These are phyloP conservation scores for Caerostris darwini DNA, from an alignment of 1,140 invertebrate genomes.

Conservation along the genomic window DNA sequence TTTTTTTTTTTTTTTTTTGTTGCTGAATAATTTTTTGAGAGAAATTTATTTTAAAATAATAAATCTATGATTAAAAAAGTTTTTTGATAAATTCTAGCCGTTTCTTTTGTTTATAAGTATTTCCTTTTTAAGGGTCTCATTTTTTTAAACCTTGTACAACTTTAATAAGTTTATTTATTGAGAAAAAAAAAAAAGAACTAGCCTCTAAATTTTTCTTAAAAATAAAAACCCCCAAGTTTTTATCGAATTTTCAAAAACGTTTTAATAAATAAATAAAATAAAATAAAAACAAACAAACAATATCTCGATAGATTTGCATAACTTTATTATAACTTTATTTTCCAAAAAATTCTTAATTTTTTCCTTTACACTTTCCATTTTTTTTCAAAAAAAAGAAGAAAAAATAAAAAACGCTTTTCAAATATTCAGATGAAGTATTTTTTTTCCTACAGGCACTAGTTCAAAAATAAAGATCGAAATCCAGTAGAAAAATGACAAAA, in stretches of 20 bases:
- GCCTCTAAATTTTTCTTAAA: too few species aligned
- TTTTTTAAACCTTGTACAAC: neutral
- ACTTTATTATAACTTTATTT: neutral
- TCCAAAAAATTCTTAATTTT: neutral
- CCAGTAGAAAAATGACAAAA: neutral
- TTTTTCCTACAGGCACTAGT: neutral
- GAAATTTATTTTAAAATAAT: too few species aligned
- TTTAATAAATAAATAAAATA: neutral
- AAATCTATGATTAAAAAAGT: too few species aligned
- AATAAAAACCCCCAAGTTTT: too few species aligned
- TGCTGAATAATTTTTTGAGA: too few species aligned
- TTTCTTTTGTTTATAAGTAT: too few species aligned
- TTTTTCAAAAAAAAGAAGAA: neutral
- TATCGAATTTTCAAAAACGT: neutral
- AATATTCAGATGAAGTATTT: neutral
- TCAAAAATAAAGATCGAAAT: slow-evolving; percentile 16
- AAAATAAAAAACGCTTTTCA: too few species aligned
- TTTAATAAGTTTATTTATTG: neutral
- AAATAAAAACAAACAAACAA: neutral
- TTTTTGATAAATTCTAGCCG: too few species aligned
- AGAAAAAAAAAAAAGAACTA: neutral
- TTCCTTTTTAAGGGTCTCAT: neutral
- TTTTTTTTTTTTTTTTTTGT: too few species aligned
- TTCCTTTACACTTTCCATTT: neutral
- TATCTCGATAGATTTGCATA: neutral